Conservation (phyloP, 2,113 vertebrate species). For the Clarias macrocephalus region DNA sequence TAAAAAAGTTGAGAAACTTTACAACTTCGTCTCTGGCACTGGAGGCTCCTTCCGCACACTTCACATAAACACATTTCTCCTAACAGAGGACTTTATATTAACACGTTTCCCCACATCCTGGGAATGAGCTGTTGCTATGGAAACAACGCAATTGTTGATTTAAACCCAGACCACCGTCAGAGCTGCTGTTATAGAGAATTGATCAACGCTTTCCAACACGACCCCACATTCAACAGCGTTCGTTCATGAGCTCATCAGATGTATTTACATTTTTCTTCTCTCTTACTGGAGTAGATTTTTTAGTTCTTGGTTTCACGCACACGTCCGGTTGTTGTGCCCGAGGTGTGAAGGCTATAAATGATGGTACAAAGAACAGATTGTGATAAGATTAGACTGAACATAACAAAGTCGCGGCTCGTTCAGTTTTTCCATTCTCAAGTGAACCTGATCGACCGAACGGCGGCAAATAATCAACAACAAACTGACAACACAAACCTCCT, state of each 20-base stretch:
- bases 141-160: not conserved
- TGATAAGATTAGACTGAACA: conserved; percentile 68
- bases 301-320: not conserved
- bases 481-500: conserved; percentile 78
- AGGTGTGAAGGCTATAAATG: not conserved
- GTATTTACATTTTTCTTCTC: not conserved
- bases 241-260: not conserved
- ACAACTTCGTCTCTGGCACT: not conserved
- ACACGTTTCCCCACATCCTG: no score
- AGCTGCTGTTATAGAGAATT: not conserved
- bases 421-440: not conserved
- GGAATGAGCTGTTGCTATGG: not conserved
- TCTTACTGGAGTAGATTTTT: not conserved
- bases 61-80: not conserved
- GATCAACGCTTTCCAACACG: not conserved
- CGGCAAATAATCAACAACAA: not conserved
- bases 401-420: not conserved
- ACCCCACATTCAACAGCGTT: not conserved
- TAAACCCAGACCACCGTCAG: not conserved
- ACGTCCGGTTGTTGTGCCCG: not conserved
- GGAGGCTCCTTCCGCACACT: not conserved
- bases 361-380: conserved; percentile 57
- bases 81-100: not conserved
- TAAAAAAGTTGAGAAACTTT: not conserved
- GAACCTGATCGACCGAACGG: conserved; percentile 1